These are phyloP conservation scores for Noctua fimbriata DNA, from an alignment of 2,888 invertebrate genomes.

Conservation along the genomic window DNA sequence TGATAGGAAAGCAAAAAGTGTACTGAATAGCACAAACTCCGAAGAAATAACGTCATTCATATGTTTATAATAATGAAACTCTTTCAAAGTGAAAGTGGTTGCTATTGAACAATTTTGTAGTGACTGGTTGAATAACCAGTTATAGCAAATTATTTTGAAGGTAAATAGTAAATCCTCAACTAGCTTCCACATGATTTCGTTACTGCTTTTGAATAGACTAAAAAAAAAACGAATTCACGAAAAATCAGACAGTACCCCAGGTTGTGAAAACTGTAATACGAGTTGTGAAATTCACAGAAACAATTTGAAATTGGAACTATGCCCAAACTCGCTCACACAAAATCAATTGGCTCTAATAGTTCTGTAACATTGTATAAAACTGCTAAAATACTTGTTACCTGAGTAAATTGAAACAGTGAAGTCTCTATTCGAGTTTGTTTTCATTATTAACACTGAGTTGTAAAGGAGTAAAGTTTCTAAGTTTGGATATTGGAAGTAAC, in stretches of 20 bases:
- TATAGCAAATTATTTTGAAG: neutral
- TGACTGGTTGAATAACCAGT: too few species aligned
- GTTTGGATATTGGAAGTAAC: neutral
- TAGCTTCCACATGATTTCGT: neutral
- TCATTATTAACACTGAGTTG: neutral
- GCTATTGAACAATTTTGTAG: too few species aligned
- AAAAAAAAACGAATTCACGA: neutral
- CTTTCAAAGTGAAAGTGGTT: too few species aligned
- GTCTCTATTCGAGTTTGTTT: neutral
- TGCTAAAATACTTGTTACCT: neutral
- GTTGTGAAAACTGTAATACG: slow-evolving; percentile 21
- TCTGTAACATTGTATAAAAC: slow-evolving; percentile 30
- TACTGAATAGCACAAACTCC: too few species aligned
- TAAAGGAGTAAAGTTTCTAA: neutral
- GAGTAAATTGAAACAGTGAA: neutral
- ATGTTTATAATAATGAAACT: too few species aligned
- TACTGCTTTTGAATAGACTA: neutral
- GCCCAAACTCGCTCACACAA: slow-evolving; percentile 36
- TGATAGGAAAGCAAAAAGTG: too few species aligned
- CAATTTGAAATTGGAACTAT: slow-evolving; percentile 49
- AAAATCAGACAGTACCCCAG: neutral
- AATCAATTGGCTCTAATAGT: slow-evolving; percentile 44
- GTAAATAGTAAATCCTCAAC: neutral
- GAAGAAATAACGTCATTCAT: too few species aligned
- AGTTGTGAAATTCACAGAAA: slow-evolving; percentile 24